Conservation (phyloP, 2,797 vertebrate species). For the Carcharodon carcharias region DNA sequence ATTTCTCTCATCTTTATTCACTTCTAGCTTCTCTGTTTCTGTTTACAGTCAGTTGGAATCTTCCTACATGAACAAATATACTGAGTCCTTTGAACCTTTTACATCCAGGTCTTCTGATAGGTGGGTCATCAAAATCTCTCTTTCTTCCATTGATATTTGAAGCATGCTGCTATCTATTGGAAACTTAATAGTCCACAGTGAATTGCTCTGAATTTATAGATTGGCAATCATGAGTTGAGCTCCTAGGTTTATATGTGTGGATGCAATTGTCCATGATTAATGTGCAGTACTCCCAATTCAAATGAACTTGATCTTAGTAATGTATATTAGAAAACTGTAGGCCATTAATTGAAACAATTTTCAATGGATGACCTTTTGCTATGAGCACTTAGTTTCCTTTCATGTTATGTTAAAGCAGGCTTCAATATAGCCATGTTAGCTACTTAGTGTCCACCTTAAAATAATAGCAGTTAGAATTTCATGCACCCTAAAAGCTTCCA, state of each 20-base stretch:
- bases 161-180: background rate
- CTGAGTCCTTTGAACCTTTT: slow-evolving; percentile 55
- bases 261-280: background rate
- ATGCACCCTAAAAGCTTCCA: background rate
- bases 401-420: background rate
- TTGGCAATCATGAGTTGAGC: background rate
- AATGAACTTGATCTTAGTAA: background rate
- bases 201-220: background rate
- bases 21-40: background rate
- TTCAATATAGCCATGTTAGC: background rate
- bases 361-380: background rate
- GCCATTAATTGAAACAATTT: background rate
- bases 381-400: background rate
- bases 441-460: background rate
- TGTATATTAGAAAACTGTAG: background rate
- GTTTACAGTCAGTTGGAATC: slow-evolving; percentile 62
- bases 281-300: background rate
- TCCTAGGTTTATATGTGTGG: background rate
- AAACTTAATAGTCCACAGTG: background rate
- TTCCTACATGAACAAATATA: slow-evolving; percentile 48
- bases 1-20: background rate
- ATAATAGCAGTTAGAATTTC: background rate
- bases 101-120: slow-evolving; percentile 61
- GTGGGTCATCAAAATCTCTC: slow-evolving; percentile 51
- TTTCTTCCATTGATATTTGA: background rate